These are phyloP conservation scores for Eolophus roseicapilla DNA, from an alignment of 2,113 vertebrate genomes.

Conservation along the genomic window DNA sequence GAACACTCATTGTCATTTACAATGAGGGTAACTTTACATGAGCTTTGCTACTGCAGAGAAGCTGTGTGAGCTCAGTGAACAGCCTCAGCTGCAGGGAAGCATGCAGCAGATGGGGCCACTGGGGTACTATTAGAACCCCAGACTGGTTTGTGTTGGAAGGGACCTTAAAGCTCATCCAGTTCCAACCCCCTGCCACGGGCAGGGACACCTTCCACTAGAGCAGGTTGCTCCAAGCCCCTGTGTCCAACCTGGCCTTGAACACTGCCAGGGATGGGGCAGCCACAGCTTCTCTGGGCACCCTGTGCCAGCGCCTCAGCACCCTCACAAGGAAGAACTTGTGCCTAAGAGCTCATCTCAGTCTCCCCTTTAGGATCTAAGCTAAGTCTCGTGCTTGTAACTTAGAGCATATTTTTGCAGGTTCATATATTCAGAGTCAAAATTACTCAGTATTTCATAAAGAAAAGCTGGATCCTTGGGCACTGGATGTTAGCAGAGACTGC, in stretches of 20 bases:
- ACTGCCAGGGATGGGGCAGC: too few relatives aligned
- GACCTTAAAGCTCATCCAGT: too few relatives aligned
- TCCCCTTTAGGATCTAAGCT: not conserved
- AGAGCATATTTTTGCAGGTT: not conserved
- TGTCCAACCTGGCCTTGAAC: not conserved
- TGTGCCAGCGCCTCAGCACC: not conserved
- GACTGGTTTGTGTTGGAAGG: too few relatives aligned
- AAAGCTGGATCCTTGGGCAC: not conserved
- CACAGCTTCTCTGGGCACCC: not conserved
- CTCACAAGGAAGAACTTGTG: not conserved
- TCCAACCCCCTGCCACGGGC: too few relatives aligned
- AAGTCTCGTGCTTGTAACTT: not conserved
- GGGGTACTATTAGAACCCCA: not conserved
- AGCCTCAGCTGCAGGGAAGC: not conserved
- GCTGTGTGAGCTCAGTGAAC: not conserved
- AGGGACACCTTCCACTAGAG: not conserved
- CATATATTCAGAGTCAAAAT: not conserved
- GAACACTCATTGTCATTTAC: not conserved
- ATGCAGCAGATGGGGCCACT: not conserved
- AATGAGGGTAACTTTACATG: not conserved
- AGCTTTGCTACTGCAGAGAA: not conserved
- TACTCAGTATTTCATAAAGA: not conserved
- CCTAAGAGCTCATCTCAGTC: not conserved
- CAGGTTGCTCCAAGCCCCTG: not conserved
- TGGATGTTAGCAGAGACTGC: not conserved